Conservation (phyloP, 2,888 invertebrate genomes). For the Sericinus montela region DNA sequence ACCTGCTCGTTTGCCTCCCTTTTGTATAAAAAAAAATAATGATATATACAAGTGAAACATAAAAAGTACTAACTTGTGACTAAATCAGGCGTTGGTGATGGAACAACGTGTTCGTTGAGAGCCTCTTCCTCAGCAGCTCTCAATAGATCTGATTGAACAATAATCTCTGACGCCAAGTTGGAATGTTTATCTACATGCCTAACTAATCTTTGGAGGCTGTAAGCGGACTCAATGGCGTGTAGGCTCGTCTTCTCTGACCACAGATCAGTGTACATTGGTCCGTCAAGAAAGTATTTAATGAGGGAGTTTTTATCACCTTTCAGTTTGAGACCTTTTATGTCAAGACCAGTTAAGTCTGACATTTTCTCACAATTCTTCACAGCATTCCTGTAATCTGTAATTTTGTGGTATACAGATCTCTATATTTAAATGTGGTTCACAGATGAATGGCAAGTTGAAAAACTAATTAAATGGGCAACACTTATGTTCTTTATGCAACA, state of each 20-base stretch:
- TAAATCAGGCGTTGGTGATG: constrained; percentile 17
- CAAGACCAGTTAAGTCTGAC: constrained; percentile 51
- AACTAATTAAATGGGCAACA: no score
- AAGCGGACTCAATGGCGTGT: constrained; percentile 42
- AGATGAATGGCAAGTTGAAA: no score
- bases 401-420: no score
- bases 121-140: constrained; percentile 29
- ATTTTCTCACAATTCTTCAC: constrained; percentile 49
- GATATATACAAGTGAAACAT: no score
- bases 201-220: constrained; percentile 47
- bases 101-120: constrained; percentile 42
- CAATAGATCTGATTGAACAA: constrained; percentile 28
- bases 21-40: no score
- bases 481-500: no score
- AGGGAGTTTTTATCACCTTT: constrained; percentile 50
- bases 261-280: constrained; percentile 43
- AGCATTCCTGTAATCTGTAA: constrained; percentile 47
- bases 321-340: constrained; percentile 49
- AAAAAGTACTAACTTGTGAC: neutral
- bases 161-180: constrained; percentile 30
- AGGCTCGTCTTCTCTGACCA: constrained; percentile 47
- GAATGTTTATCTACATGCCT: constrained; percentile 46
- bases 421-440: neutral
- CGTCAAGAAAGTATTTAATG: constrained; percentile 54
- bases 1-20: no score